Evolutionary conservation across 2,113 vertebrate genomes (phyloP).

Genomic region (Noctilio leporinus): DNA sequence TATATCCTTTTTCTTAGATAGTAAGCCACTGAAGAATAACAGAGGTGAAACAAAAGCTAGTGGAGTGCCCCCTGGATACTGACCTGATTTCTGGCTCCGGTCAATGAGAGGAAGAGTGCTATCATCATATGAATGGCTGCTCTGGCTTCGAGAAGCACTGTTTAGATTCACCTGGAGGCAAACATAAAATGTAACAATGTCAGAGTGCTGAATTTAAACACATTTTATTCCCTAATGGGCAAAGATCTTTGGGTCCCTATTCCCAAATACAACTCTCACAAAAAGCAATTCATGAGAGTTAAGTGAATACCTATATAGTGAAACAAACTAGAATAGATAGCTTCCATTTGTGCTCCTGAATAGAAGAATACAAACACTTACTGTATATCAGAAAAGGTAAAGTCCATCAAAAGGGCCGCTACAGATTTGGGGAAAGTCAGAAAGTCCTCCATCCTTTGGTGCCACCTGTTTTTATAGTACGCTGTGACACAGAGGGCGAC

Average conservation of each 20-base stretch:
- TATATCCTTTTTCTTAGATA: not conserved
- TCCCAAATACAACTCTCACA: not conserved
- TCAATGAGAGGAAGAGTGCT: conserved; percentile 95
- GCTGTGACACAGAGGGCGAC: not conserved
- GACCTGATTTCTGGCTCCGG: conserved; percentile 85
- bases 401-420: not conserved
- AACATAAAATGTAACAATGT: not conserved
- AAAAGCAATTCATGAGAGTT: not conserved
- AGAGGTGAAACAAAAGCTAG: not conserved
- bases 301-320: not conserved
- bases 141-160: conserved; percentile 82
- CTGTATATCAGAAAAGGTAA: not conserved
- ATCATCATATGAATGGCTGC: conserved; percentile 88
- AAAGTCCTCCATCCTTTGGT: not conserved
- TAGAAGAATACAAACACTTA: not conserved
- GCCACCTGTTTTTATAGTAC: not conserved
- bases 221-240: not conserved
- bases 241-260: not conserved
- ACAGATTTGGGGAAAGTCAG: not conserved
- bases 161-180: conserved; percentile 83
- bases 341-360: not conserved
- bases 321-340: not conserved
- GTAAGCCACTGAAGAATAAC: not conserved
- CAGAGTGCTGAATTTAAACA: not conserved
- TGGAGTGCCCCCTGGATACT: rapidly evolving